These are phyloP conservation scores for Nomada flava DNA, from an alignment of 2,888 invertebrate species.

Conservation along the genomic window DNA sequence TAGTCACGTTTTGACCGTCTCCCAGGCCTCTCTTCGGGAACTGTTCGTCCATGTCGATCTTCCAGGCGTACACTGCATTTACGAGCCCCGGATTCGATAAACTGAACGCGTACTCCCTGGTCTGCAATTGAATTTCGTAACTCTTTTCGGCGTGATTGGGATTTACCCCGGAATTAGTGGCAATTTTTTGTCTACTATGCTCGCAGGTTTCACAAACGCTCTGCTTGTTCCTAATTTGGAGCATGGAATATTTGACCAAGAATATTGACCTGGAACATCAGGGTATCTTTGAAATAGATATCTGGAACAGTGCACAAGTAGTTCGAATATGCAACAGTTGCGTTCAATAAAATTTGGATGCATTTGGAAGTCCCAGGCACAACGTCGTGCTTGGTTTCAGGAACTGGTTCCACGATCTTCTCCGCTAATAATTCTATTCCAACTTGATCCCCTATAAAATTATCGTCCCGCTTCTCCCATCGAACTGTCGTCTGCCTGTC, in stretches of 20 bases:
- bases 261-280: slow-evolving; percentile 85
- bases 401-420: slow-evolving; percentile 73
- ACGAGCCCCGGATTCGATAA: slow-evolving; percentile 74
- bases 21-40: slow-evolving; percentile 66
- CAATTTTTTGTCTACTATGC: background rate
- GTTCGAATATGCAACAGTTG: slow-evolving; percentile 85
- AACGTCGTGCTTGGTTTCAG: slow-evolving; percentile 79
- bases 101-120: slow-evolving; percentile 63
- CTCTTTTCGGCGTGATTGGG: background rate
- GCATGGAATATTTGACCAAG: too few species aligned
- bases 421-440: slow-evolving; percentile 55
- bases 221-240: too few species aligned
- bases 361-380: slow-evolving; percentile 74
- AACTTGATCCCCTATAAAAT: slow-evolving; percentile 1
- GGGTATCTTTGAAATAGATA: slow-evolving; percentile 85
- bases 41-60: slow-evolving; percentile 73
- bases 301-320: slow-evolving; percentile 84
- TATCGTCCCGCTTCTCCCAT: slow-evolving; percentile 73
- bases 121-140: slow-evolving; percentile 60
- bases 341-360: slow-evolving; percentile 85
- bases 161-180: background rate
- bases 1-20: slow-evolving; percentile 10
- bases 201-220: background rate
- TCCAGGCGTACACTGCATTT: slow-evolving; percentile 73
- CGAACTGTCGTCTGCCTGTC: slow-evolving; percentile 82